phyloP scores from a whole-genome alignment of 2,113 vertebrate species.

The Progne subis region DNA sequence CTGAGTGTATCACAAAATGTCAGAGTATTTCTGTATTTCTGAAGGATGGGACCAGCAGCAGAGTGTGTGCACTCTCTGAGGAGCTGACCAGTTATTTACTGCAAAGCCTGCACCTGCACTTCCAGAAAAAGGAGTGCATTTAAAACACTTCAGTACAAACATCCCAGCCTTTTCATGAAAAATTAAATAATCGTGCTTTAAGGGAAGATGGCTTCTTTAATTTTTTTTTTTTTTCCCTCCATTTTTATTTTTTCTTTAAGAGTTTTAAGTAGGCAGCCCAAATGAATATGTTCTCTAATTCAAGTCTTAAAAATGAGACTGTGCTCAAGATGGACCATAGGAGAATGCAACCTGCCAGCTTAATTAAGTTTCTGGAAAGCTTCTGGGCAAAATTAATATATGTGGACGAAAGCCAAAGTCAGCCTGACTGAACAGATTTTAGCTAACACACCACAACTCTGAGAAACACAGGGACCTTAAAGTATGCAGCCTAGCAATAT shows the following conservation, averaged over 20 bases:
- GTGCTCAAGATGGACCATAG: conserved; percentile 38
- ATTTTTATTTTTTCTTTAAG: neutral
- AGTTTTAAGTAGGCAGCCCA: neutral
- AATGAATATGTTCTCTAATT: conserved; percentile 24
- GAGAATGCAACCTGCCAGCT: conserved; percentile 49
- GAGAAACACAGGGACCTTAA: conserved; percentile 18
- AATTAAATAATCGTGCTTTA: neutral
- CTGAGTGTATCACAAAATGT: neutral
- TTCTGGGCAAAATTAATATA: conserved; percentile 63
- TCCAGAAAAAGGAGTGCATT: neutral
- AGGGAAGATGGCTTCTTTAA: neutral
- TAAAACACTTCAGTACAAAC: neutral
- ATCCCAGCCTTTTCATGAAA: neutral
- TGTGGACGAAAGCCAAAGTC: conserved; percentile 51
- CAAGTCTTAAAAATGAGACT: conserved; percentile 52
- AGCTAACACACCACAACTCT: conserved; percentile 16
- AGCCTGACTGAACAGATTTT: conserved; percentile 48
- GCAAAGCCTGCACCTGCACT: neutral
- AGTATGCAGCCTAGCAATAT: conserved; percentile 15
- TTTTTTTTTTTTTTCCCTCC: no score
- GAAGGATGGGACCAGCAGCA: neutral
- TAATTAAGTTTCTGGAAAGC: conserved; percentile 68
- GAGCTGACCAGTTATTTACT: neutral
- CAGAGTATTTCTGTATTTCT: neutral
- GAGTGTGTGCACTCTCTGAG: neutral